Evolutionary conservation across 2,888 invertebrate species (phyloP), one percentile per base, ranked within the genome.

Genomic region (Callosobruchus maculatus): DNA sequence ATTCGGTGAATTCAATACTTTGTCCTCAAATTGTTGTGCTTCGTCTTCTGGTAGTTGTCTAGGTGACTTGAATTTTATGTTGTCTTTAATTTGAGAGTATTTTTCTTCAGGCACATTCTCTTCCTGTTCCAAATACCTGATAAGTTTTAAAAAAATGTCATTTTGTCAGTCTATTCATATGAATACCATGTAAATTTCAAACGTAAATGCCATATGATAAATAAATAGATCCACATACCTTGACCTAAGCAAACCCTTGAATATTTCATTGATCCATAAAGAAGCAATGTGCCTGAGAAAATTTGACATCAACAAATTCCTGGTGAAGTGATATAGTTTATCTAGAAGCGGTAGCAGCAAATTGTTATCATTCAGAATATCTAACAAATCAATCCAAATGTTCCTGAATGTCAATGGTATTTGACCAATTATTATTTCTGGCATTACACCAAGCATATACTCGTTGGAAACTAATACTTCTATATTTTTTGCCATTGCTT

Each of bases 351-450:
- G 82, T 71, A 88, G 82, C 70, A 92, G 80, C 70, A 91, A 82
- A 75, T 89, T 87, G 82, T 88, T 88, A 30, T 88, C 87, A 78
- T 90, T 89, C 20, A 92, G 81, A 5, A 82, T 74, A 73, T 81
- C 80, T 21, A 84, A 70, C 22, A 83, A 74, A 68, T 78, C 86
- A 83, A 89, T 88, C 90, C 92, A 92, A 78, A 86, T 84, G 22
- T 80, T 75, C 21, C 85, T 76, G 78, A 88, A 84, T 22, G 76
- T 74, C 21, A 68, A 49, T 20, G 87, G 86, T 70, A 84, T 49
- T 49, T 18, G 3, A 1, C 1, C 18, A 18, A 18, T 13, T 1
- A 13, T 18, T 1, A 49, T 7, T 49, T 49, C 13, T 49, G 49
- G 49, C 13, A 13, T 49, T 7, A 49, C 49, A 49, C 49, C 49